phyloP scores from a whole-genome alignment of 37 sponge, comb jelly and placozoan species.

The Agelas oroides region DNA sequence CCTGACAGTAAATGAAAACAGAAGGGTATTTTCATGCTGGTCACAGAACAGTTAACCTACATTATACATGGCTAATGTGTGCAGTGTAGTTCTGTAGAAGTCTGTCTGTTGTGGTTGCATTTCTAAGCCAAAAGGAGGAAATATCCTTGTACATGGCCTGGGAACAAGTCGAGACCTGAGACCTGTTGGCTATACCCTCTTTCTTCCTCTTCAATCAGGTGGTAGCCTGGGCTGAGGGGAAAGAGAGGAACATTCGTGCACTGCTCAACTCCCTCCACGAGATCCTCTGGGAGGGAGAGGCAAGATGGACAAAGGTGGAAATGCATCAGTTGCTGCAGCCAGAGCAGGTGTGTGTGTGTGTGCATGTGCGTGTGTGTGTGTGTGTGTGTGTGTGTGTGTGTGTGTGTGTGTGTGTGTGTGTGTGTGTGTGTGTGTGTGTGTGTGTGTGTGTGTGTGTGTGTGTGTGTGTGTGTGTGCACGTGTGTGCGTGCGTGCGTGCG shows the following conservation, averaged over 20 bases:
- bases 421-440: constrained; percentile 11
- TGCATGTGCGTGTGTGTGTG: constrained; percentile 8
- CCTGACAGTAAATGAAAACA: too few species aligned
- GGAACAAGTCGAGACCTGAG: too few species aligned
- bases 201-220: constrained; percentile 52
- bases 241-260: constrained; percentile 93
- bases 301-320: constrained; percentile 81
- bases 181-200: background rate
- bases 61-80: too few species aligned
- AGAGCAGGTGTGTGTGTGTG: constrained; percentile 36
- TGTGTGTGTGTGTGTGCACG: background rate
- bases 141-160: too few species aligned
- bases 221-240: constrained; percentile 85
- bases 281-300: constrained; percentile 95
- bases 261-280: constrained; percentile 87
- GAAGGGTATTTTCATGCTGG: too few species aligned
- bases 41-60: too few species aligned
- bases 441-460: background rate
- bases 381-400: background rate
- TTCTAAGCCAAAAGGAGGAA: too few species aligned
- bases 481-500: background rate
- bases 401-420: background rate
- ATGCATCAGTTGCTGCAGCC: constrained; percentile 93
- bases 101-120: too few species aligned
- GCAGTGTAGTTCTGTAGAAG: too few species aligned